Base-by-base conservation (phyloP, 2,113 vertebrate genomes). In the Scalopus aquaticus region DNA sequence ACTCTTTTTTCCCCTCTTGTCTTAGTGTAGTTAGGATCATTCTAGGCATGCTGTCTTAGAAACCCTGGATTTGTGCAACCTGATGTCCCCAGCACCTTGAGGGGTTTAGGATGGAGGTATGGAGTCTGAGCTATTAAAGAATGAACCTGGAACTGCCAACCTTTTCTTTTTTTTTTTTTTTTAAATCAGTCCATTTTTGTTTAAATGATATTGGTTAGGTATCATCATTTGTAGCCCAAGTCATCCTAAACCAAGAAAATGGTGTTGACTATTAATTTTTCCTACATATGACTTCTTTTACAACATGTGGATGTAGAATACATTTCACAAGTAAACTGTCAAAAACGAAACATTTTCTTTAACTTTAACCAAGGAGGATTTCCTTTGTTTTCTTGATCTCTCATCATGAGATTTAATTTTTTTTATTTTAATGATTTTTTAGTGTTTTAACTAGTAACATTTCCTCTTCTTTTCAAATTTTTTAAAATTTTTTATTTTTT, bases 331-430 rank as follows among this genome's bases (percentile, higher is more conserved):
- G 32, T 84, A 49, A 30, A 74, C 67, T 87, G 77, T 84, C 74
- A 64, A 72, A 93, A 67, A 56, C 51, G 37, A 86, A 60, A 79
- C 7, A 46, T 32, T 82, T 81, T 73, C 17, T 51, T 77, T 51
- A 16, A 26, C 22, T 78, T 83, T 79, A 13, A 79, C 54, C 51
- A 81, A 74, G 72, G 24, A 58, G 44, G 15, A 49, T 77, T 93
- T 88, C 44, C 22, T 94, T 90, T 54, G 32, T 82, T 78, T 84
- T 73, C 67, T 76, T 95, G 26, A 35, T n/a, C 28, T 46, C 24
- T 90, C 24, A 39, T 90, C 2, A 26, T 84, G 44, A 93, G 46
- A 94, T 44, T 85, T 54, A 32, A 49, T 28, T 88, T 84, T 90
- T 83, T 89, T 86, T 12, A 42, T 44, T 76, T 64, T 20, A 78